Evolutionary conservation across 1,140 invertebrate species (phyloP).

Genomic region (Drosophila gunungcola): DNA sequence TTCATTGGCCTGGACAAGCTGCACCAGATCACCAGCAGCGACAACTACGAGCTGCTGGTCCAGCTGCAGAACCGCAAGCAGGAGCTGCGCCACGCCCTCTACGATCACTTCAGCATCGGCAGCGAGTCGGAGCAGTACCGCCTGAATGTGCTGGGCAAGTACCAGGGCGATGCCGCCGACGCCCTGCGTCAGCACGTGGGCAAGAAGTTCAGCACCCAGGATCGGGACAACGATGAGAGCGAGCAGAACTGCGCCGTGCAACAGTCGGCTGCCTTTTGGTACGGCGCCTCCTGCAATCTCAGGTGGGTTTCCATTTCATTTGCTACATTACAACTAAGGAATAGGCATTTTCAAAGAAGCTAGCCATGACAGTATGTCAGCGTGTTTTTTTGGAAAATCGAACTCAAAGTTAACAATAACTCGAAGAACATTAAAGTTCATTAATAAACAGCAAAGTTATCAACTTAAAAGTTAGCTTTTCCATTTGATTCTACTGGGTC

Average conservation of each 20-base stretch:
- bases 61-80: conserved; percentile 61
- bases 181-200: conserved; percentile 56
- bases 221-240: conserved; percentile 62
- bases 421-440: too few relatives aligned
- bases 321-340: too few relatives aligned
- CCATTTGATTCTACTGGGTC: too few relatives aligned
- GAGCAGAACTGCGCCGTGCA: conserved; percentile 54
- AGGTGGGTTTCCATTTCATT: conserved; percentile 30
- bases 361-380: too few relatives aligned
- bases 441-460: too few relatives aligned
- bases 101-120: conserved; percentile 69
- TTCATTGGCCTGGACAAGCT: conserved; percentile 68
- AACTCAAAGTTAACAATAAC: too few relatives aligned
- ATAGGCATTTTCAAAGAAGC: too few relatives aligned
- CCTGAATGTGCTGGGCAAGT: conserved; percentile 57
- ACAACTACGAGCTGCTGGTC: conserved; percentile 62
- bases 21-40: conserved; percentile 56
- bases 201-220: conserved; percentile 70
- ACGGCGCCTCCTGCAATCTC: conserved; percentile 51
- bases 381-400: too few relatives aligned
- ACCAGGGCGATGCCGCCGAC: conserved; percentile 62
- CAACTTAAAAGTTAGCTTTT: too few relatives aligned
- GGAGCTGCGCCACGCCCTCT: conserved; percentile 56
- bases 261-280: conserved; percentile 71
- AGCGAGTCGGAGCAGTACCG: conserved; percentile 62